Evolutionary conservation across 1,140 invertebrate species (phyloP).

Genomic region (Lepidurus arcticus): DNA sequence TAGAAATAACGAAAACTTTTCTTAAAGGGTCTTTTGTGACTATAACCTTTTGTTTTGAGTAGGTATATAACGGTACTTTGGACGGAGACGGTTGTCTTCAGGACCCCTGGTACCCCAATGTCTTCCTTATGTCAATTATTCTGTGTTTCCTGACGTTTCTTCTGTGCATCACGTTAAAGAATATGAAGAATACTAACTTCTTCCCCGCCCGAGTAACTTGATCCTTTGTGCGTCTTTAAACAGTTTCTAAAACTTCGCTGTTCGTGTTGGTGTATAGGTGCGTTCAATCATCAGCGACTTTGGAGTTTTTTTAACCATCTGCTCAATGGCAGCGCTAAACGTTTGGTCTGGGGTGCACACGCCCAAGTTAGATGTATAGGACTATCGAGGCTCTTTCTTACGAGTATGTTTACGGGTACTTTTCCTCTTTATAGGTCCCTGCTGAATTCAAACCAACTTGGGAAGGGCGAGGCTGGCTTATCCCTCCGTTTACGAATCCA

Average conservation of each 20-base stretch:
- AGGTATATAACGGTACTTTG: constrained; percentile 42
- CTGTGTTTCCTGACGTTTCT: constrained; percentile 45
- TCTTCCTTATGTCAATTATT: constrained; percentile 45
- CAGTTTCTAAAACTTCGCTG: constrained; percentile 7
- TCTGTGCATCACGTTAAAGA: constrained; percentile 41
- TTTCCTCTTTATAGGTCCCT: constrained; percentile 36
- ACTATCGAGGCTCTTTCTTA: constrained; percentile 35
- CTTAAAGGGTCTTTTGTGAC: not conserved
- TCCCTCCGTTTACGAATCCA: constrained; percentile 40
- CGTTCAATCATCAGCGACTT: constrained; percentile 47
- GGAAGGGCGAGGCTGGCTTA: constrained; percentile 42
- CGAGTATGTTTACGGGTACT: not conserved
- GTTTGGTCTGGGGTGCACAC: constrained; percentile 43
- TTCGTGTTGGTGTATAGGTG: constrained; percentile 40
- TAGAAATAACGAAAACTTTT: constrained; percentile 11
- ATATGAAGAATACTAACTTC: constrained; percentile 39
- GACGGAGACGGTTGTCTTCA: constrained; percentile 43
- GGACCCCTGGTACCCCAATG: constrained; percentile 49
- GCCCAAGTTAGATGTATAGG: constrained; percentile 47
- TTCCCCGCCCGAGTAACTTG: constrained; percentile 41
- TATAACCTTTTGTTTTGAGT: not conserved
- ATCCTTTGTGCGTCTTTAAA: not conserved
- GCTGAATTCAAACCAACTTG: constrained; percentile 42
- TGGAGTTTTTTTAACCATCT: constrained; percentile 49
- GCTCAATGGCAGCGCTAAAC: constrained; percentile 45